Conservation (phyloP, 2,113 vertebrate species). For the Abramis brama region DNA sequence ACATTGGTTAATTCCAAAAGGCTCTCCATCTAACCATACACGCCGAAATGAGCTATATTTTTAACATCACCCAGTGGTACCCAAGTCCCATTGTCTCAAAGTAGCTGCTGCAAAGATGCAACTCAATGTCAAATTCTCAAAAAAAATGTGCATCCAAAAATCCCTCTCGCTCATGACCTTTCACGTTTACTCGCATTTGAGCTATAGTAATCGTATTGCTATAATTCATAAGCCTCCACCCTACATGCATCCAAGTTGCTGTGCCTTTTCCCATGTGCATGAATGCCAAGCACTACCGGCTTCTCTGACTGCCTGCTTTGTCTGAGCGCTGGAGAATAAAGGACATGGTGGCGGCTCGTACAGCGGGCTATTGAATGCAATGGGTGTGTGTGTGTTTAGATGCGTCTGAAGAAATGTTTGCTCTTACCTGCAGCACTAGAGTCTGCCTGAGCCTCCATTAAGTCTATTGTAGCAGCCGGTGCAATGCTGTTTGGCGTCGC, state of each 20-base stretch:
- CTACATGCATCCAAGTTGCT: conserved; percentile 2
- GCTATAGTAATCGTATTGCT: background rate
- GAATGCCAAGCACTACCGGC: conserved; percentile 27
- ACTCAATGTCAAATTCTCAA: conserved; percentile 11
- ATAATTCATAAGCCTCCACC: background rate
- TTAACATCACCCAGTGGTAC: background rate
- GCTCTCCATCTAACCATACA: background rate
- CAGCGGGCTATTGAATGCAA: background rate
- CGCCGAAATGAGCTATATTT: background rate
- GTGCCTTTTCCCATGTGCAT: conserved; percentile 14
- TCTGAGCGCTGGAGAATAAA: conserved; percentile 14
- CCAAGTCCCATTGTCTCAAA: conserved; percentile 13
- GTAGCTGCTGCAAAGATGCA: conserved; percentile 13
- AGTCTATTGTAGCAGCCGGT: conserved; percentile 47
- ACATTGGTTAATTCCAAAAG: background rate
- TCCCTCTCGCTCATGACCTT: background rate
- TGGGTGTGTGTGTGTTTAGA: conserved; percentile 7
- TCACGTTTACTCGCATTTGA: background rate
- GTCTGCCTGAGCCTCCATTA: conserved; percentile 59
- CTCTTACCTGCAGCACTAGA: conserved; percentile 58
- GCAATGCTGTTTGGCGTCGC: conserved; percentile 40
- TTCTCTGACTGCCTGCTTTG: conserved; percentile 36
- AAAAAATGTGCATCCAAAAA: background rate
- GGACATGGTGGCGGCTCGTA: background rate
- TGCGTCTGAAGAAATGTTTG: conserved; percentile 32